These are phyloP conservation scores for Drosophila varians DNA, from an alignment of 1,140 invertebrate genomes.

Conservation along the genomic window DNA sequence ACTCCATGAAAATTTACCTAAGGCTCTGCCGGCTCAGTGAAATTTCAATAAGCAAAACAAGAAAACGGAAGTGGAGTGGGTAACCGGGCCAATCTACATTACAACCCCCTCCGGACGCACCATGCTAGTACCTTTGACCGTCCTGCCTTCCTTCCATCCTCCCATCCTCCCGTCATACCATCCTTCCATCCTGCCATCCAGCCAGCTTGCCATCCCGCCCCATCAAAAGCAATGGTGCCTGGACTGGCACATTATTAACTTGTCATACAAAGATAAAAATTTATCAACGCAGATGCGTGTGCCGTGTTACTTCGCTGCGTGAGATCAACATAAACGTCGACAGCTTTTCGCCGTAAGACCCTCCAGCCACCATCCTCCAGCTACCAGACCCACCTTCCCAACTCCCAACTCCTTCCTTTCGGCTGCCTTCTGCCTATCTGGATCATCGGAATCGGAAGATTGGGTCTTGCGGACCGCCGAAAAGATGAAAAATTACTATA, in stretches of 20 bases:
- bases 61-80: constrained; percentile 12
- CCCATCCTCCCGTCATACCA: neutral
- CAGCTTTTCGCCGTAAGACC: constrained; percentile 28
- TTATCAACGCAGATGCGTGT: constrained; percentile 68
- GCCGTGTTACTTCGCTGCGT: constrained; percentile 61
- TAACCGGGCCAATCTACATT: constrained; percentile 15
- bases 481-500: constrained; percentile 83
- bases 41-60: constrained; percentile 68
- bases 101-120: neutral
- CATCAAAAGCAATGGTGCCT: constrained; percentile 49
- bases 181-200: neutral
- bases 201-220: neutral
- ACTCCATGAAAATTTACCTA: constrained; percentile 50
- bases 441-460: neutral
- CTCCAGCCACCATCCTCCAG: too few species aligned
- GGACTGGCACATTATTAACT: constrained; percentile 80
- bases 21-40: constrained; percentile 6
- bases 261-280: constrained; percentile 82
- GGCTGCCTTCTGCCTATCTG: neutral
- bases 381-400: neutral
- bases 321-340: constrained; percentile 70
- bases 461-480: constrained; percentile 39
- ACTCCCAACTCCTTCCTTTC: neutral
- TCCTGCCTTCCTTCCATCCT: neutral
- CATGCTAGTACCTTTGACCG: neutral